These are phyloP conservation scores for Maylandia zebra DNA, from an alignment of 2,113 vertebrate species.

Conservation along the genomic window DNA sequence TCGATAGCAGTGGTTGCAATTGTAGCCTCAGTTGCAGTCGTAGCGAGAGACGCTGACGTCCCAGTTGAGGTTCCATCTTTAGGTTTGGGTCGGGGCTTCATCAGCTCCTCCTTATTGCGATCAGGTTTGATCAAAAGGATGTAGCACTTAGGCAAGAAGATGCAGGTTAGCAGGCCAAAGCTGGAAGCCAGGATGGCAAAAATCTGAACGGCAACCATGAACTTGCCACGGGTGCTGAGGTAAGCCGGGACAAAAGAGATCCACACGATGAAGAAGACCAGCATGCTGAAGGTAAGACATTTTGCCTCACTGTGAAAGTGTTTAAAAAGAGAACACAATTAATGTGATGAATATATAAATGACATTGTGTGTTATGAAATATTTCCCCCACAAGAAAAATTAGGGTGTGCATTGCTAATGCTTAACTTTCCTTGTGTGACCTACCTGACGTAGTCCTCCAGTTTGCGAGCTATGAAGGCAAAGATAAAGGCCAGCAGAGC, in stretches of 20 bases:
- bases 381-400: not conserved
- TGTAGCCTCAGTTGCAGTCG: slow-evolving; percentile 60
- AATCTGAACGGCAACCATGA: slow-evolving; percentile 85
- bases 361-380: not conserved
- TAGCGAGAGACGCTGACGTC: slow-evolving; percentile 71
- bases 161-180: slow-evolving; percentile 78
- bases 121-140: slow-evolving; percentile 78
- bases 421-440: not conserved
- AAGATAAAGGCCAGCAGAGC: slow-evolving; percentile 77
- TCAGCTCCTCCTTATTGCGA: slow-evolving; percentile 74
- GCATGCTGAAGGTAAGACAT: slow-evolving; percentile 78
- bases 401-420: not conserved
- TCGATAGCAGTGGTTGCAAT: slow-evolving; percentile 57
- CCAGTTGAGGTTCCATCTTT: slow-evolving; percentile 62
- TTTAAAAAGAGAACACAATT: not conserved
- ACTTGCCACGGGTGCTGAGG: slow-evolving; percentile 83
- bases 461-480: slow-evolving; percentile 72
- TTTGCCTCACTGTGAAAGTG: slow-evolving; percentile 72
- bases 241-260: slow-evolving; percentile 85
- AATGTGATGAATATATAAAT: not conserved
- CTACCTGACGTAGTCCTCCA: slow-evolving; percentile 78
- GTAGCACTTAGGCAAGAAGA: slow-evolving; percentile 83
- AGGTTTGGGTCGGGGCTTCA: slow-evolving; percentile 63
- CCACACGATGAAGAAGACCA: slow-evolving; percentile 85
- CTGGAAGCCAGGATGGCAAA: slow-evolving; percentile 85